Evolutionary conservation across 2,888 invertebrate species (phyloP), one percentile per base, ranked within the genome.

Genomic region (Hydraecia micacea): DNA sequence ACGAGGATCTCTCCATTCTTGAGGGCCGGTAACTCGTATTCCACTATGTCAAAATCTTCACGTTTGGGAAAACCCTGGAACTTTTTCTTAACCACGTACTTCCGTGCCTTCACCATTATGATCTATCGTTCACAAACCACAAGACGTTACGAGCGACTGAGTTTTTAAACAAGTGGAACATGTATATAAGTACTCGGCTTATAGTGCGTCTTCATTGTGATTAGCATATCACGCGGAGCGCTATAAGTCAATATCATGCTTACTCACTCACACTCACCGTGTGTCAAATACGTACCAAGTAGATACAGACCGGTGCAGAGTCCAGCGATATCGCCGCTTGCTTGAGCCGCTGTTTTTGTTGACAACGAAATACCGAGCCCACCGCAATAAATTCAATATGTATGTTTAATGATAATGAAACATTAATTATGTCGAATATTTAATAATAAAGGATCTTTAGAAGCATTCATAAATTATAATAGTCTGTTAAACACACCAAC

Each of bases 41-140:
- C 97, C 0, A 97, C 95, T 11, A 98, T 88, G 84, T 97, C 93
- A n/a, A 97, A 96, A 92, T 98, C 97, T 0, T 95, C 93, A 46
- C 93, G 90, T 88, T 97, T 97, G 0, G 98, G 97, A 58, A 96
- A 91, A 0, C 97, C 97, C 32, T 97, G 91, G 87, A 98, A 98
- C 69, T 95, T 92, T 84, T 97, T 81, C 28, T 80, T 97, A 8
- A 93, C 95, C 2, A 97, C 91, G 32, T 88, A 88, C 66, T 88
- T 97, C 86, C 97, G 97, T 42, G 97, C 97, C 71, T 95, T 95
- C 65, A 97, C 95, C 96, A 97, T 97, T 72, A 21, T 85, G 73
- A 55, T 70, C 2, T 75, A 68, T 65, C 25, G 65, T 65, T 42
- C 49, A 28, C 65, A 75, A 68, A 39, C 36, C 49, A 28, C 65